A percentile compares a stretch with the other conserved stretches of the same genome.
phyloP scores from a whole-genome alignment of 1,140 invertebrate species.

The Drosophila mojavensis region DNA sequence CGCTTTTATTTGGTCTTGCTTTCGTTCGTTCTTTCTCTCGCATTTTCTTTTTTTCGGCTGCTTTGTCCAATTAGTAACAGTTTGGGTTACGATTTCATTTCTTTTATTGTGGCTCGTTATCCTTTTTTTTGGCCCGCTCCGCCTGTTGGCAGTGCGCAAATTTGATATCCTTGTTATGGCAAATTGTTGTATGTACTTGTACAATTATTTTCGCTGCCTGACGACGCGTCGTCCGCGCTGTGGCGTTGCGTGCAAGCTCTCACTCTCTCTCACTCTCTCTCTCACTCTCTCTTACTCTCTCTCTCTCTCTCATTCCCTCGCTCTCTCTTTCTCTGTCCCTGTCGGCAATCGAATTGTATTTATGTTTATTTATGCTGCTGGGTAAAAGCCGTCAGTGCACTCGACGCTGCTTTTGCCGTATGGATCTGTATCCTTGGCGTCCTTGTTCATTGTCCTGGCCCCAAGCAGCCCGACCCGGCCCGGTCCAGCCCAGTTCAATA shows the following conservation, averaged over 20 bases:
- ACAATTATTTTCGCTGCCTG: slow-evolving; percentile 68
- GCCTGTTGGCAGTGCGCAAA: slow-evolving; percentile 62
- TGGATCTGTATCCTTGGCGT: not conserved
- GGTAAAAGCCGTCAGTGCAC: slow-evolving; percentile 58
- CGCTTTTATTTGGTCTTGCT: not conserved
- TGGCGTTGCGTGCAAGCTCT: slow-evolving; percentile 27
- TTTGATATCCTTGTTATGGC: slow-evolving; percentile 81
- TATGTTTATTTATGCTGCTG: slow-evolving; percentile 58
- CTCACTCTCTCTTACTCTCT: not conserved
- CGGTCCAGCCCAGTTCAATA: slow-evolving; percentile 47
- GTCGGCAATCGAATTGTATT: slow-evolving; percentile 52
- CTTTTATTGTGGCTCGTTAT: slow-evolving; percentile 83
- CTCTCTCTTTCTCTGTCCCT: not conserved
- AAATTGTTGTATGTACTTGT: slow-evolving; percentile 68
- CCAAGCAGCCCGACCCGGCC: not conserved
- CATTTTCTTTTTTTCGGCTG: slow-evolving; percentile 53
- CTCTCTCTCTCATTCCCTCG: not conserved
- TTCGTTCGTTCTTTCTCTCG: not conserved
- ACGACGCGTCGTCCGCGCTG: not conserved
- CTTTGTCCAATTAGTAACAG: slow-evolving; percentile 82
- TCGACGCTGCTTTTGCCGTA: slow-evolving; percentile 15
- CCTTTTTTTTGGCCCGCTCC: slow-evolving; percentile 64
- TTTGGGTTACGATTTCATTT: slow-evolving; percentile 82
- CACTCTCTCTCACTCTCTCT: slow-evolving; percentile 19
- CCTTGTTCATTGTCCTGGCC: slow-evolving; percentile 45